Base-by-base conservation (phyloP, 2,888 invertebrate genomes). In the Pseudanteris insignis region DNA sequence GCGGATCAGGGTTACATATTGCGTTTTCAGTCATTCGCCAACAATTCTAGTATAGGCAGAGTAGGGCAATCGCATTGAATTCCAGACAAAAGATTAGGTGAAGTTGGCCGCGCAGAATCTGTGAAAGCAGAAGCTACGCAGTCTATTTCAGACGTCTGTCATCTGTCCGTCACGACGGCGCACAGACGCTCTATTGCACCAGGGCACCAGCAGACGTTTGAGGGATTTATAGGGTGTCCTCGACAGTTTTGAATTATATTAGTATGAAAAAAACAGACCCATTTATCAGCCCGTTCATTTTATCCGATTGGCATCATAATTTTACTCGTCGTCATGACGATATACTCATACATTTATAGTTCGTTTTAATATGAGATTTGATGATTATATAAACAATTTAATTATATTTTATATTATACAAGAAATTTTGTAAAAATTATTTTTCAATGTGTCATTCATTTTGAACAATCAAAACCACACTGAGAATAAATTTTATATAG, bases 111-210 rank as follows among this genome's bases (percentile, higher is more conserved):
- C 62, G 62, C 57, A 54, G 58, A 63, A 54, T 48, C 53, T 54
- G 53, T 38, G 54, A 38, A 43, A 43, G 28, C 44, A 41, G 53
- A 47, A 47, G 53, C 59, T 26, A 14, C 28, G 10, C 36, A 33
- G 26, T 55, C 43, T 55, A 54, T 58, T 51, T 53, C 34, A 58
- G 70, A 67, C 68, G 78, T 79, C 79, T 77, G 71, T 79, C 79
- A 79, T 72, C 72, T 70, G 76, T 78, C 75, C 77, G 78, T 79
- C 79, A 79, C 77, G 77, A 73, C 73, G 77, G 76, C 78, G 75
- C 74, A 73, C 59, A 74, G 70, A 71, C 70, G 73, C 69, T 71
- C 72, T 65, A 63, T 57, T 18, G 68, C 77, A 79, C 73, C 79
- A 79, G 79, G 79, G 70, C 48, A 79, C 48, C 73, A 79, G 76